phyloP scores from a whole-genome alignment of 1,140 invertebrate genomes.

The Paralvinella palmiformis region DNA sequence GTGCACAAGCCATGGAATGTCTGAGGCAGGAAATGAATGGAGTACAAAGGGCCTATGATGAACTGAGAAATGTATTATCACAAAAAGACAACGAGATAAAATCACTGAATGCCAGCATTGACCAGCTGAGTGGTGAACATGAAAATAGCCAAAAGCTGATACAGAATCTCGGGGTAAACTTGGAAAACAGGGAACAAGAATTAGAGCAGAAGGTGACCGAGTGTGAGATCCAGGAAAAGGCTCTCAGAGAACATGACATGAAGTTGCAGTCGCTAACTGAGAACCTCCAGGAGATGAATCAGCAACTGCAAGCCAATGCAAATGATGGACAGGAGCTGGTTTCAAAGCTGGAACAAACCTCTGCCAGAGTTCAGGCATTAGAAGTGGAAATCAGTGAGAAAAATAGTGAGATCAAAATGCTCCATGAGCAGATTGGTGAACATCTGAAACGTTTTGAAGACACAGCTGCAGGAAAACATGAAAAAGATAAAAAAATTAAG shows the following conservation, averaged over 20 bases:
- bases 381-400: not conserved
- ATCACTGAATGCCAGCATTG: not conserved
- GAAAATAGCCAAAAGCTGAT: not conserved
- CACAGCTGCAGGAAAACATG: conserved; percentile 8
- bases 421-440: not conserved
- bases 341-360: not conserved
- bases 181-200: not conserved
- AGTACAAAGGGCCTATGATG: not conserved
- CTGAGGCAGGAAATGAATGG: not conserved
- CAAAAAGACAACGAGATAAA: conserved; percentile 9
- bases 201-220: not conserved
- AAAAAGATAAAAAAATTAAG: too few relatives aligned
- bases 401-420: not conserved
- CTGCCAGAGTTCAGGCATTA: not conserved
- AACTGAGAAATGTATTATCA: not conserved
- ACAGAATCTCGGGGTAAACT: not conserved
- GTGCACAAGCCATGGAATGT: not conserved
- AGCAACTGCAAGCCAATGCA: not conserved
- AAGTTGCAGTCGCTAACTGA: conserved; percentile 5
- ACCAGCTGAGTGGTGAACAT: not conserved
- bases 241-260: conserved; percentile 4
- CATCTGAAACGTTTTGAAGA: not conserved
- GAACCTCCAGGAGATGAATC: conserved; percentile 11
- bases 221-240: conserved; percentile 4
- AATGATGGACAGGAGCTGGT: not conserved